Evolutionary conservation across 2,113 vertebrate genomes (phyloP).

Genomic region (Blennius ocellaris): DNA sequence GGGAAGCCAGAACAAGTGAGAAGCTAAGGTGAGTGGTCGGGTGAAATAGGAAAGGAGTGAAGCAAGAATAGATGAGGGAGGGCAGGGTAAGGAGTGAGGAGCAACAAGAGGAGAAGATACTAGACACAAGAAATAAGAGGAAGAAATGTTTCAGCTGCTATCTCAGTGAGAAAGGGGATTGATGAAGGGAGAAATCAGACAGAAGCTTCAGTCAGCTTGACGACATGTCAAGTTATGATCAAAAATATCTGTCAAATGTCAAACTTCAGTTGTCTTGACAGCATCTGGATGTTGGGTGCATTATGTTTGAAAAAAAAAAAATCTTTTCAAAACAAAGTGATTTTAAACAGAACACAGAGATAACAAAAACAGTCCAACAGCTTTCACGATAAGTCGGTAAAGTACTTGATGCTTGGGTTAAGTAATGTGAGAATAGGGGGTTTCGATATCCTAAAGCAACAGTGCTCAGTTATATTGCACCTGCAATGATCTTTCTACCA

Average conservation of each 20-base stretch:
- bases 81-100: background rate
- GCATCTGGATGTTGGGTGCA: constrained; percentile 29
- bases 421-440: constrained; percentile 11
- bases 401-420: constrained; percentile 22
- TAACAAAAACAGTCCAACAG: constrained; percentile 28
- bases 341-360: constrained; percentile 31
- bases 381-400: constrained; percentile 33
- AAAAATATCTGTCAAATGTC: constrained; percentile 62
- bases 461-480: background rate
- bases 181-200: constrained; percentile 55
- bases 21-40: constrained; percentile 1
- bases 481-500: background rate
- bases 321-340: constrained; percentile 40
- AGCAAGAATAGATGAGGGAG: constrained; percentile 3
- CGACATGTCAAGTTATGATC: constrained; percentile 45
- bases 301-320: constrained; percentile 26
- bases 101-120: background rate
- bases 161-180: constrained; percentile 45
- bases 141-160: constrained; percentile 29
- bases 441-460: constrained; percentile 17
- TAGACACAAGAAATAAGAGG: constrained; percentile 1
- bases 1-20: constrained; percentile 19
- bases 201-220: constrained; percentile 38
- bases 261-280: constrained; percentile 35
- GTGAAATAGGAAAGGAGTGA: background rate